Conservation (phyloP, 2,113 vertebrate species). For the Eclectus roratus region DNA sequence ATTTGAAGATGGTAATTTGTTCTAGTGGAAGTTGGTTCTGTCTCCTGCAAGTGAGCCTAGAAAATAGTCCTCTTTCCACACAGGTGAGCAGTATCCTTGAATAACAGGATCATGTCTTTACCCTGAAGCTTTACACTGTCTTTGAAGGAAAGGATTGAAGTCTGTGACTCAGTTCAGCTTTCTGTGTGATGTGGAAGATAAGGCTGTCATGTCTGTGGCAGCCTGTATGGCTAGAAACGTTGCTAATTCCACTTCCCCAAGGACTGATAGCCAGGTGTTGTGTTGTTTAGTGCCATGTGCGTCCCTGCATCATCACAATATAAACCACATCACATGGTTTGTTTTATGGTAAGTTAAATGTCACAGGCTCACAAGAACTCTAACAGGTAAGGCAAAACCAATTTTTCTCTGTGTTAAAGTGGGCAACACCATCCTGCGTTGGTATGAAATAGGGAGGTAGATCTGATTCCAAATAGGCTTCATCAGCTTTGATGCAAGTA, state of each 20-base stretch:
- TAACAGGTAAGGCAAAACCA: neutral
- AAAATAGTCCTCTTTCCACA: neutral
- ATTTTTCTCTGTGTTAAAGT: neutral
- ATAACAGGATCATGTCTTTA: neutral
- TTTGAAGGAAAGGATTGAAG: neutral
- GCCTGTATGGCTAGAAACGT: neutral
- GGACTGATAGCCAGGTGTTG: neutral
- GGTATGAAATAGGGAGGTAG: neutral
- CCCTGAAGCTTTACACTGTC: neutral
- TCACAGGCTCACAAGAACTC: neutral
- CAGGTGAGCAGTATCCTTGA: neutral
- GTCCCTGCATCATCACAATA: too few relatives aligned
- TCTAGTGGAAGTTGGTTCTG: neutral
- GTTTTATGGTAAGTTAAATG: neutral
- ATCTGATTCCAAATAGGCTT: neutral
- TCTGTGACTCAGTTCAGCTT: neutral
- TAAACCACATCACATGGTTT: neutral
- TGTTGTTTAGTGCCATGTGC: accelerated
- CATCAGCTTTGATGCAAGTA: neutral
- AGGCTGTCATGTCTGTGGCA: neutral
- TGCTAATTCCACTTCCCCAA: neutral
- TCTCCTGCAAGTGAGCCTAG: neutral
- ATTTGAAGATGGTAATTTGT: neutral
- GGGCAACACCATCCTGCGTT: neutral
- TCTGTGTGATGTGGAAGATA: neutral